A percentile compares a stretch with the other conserved stretches of the same genome.
Conservation (phyloP, 2,888 invertebrate genomes). For the Nasonovia ribisnigri region DNA sequence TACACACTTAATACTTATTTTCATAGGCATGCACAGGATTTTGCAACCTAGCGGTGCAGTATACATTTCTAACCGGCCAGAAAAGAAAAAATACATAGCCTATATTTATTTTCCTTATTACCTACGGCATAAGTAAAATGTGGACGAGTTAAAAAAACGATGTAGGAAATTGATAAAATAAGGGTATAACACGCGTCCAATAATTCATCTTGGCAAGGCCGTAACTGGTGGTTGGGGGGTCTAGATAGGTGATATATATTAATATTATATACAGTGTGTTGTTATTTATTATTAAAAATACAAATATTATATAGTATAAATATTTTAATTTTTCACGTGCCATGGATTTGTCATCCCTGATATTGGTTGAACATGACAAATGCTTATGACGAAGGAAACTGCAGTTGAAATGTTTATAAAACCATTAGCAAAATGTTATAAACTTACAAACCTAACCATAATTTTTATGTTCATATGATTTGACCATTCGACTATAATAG, state of each 20-base stretch:
- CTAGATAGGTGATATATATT: too few relatives aligned
- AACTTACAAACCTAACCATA: background rate
- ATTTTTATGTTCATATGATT: background rate
- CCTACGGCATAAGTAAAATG: background rate
- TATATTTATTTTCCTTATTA: background rate
- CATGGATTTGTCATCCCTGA: too few relatives aligned
- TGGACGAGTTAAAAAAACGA: background rate
- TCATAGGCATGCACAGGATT: background rate
- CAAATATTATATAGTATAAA: too few relatives aligned
- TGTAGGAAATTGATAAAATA: too few relatives aligned
- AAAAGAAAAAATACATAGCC: background rate
- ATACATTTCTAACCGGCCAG: background rate
- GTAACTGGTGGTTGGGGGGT: too few relatives aligned
- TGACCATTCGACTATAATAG: background rate
- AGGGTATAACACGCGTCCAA: too few relatives aligned
- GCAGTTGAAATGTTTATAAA: background rate
- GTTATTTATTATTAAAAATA: too few relatives aligned
- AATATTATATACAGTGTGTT: too few relatives aligned
- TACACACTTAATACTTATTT: background rate
- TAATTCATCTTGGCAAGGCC: too few relatives aligned
- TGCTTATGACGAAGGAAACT: too few relatives aligned
- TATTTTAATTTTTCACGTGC: too few relatives aligned
- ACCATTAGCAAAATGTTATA: background rate
- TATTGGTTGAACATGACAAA: too few relatives aligned
- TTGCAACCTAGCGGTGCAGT: background rate